Percentiles rank a stretch among this genome's conserved stretches.
Evolutionary conservation across 2,888 invertebrate species (phyloP).

Genomic region (Busseola fusca): DNA sequence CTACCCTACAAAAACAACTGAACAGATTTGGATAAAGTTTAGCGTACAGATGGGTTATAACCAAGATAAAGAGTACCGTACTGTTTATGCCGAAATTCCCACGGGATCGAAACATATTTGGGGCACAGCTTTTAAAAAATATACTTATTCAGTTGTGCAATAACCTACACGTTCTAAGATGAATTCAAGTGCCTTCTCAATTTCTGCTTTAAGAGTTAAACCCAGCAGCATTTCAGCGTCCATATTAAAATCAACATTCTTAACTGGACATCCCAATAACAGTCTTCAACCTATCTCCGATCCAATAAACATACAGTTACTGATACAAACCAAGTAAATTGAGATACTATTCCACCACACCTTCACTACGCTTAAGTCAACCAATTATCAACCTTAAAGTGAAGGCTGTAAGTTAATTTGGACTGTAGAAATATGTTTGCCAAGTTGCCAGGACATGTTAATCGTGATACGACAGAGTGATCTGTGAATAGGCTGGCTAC

Average conservation of each 20-base stretch:
- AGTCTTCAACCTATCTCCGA: slow-evolving; percentile 48
- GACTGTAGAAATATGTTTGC: slow-evolving; percentile 60
- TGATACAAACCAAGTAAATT: slow-evolving; percentile 50
- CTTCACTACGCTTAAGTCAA: not conserved
- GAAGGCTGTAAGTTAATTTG: slow-evolving; percentile 13
- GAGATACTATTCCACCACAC: slow-evolving; percentile 28
- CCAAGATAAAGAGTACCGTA: no score
- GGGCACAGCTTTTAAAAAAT: not conserved
- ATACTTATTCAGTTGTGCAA: not conserved
- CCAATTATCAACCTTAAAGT: slow-evolving; percentile 26
- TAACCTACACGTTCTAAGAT: not conserved
- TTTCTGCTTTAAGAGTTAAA: slow-evolving; percentile 9
- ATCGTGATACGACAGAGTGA: slow-evolving; percentile 77
- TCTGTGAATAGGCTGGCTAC: slow-evolving; percentile 69
- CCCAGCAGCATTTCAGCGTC: slow-evolving; percentile 1
- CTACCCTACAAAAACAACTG: no score
- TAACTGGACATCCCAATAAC: slow-evolving; percentile 34
- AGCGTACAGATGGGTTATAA: no score
- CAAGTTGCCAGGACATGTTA: slow-evolving; percentile 74
- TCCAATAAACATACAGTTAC: slow-evolving; percentile 56
- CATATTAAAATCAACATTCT: slow-evolving; percentile 20
- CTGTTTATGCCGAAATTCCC: no score
- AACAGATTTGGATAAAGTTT: no score
- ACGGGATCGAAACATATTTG: no score
- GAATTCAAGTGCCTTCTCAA: not conserved